Evolutionary conservation across 2,113 vertebrate genomes (phyloP).

Genomic region (Lycaon pictus): DNA sequence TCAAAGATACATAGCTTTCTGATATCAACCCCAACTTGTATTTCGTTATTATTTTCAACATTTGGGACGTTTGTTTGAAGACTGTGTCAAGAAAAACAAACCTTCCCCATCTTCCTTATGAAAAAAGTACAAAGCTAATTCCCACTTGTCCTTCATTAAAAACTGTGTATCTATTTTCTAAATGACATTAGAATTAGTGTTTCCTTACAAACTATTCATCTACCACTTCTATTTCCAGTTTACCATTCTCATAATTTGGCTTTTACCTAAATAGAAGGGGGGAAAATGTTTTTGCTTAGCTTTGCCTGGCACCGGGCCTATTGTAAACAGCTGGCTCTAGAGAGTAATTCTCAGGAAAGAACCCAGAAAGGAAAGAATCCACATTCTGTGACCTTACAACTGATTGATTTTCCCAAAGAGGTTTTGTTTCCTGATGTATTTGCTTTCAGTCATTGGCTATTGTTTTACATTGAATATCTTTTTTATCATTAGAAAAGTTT

Average conservation of each 20-base stretch:
- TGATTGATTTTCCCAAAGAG: neutral
- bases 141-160: neutral
- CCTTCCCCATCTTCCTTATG: neutral
- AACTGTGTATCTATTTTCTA: neutral
- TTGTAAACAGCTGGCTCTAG: neutral
- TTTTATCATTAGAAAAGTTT: neutral
- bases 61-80: neutral
- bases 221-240: neutral
- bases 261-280: neutral
- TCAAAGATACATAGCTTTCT: neutral
- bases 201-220: neutral
- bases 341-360: neutral
- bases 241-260: neutral
- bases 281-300: neutral
- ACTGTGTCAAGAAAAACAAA: neutral
- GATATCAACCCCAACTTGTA: neutral
- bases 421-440: neutral
- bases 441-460: neutral
- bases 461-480: neutral
- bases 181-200: neutral
- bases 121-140: conserved; percentile 22
- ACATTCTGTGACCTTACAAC: neutral
- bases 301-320: neutral
- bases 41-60: neutral
- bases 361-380: neutral